These are phyloP conservation scores for Acleris literana DNA, from an alignment of 2,888 invertebrate genomes.

Conservation along the genomic window DNA sequence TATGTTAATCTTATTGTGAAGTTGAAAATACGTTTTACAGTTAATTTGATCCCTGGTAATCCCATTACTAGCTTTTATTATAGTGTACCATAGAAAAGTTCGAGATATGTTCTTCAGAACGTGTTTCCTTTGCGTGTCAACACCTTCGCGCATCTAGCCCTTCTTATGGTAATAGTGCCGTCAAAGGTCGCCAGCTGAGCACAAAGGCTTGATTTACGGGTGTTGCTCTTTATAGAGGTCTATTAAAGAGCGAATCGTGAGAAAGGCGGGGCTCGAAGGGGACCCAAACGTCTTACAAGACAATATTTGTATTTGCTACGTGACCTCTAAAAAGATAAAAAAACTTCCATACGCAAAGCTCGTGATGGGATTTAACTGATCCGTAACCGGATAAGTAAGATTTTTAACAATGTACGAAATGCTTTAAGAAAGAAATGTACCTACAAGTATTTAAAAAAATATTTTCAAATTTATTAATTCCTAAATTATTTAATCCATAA, in stretches of 20 bases:
- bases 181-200: constrained; percentile 62
- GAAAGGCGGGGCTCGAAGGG: constrained; percentile 69
- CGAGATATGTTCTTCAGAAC: constrained; percentile 50
- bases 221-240: constrained; percentile 71
- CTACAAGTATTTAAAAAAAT: no score
- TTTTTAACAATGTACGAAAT: no score
- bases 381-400: constrained; percentile 1
- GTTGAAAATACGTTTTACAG: constrained; percentile 9
- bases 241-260: constrained; percentile 78
- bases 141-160: constrained; percentile 80
- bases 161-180: constrained; percentile 72
- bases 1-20: constrained; percentile 24
- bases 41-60: constrained; percentile 3
- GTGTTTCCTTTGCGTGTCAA: constrained; percentile 75
- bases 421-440: no score
- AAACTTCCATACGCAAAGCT: constrained; percentile 13
- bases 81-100: constrained; percentile 14
- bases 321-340: constrained; percentile 39
- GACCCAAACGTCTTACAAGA: constrained; percentile 63
- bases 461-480: no score
- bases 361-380: constrained; percentile 10
- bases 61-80: constrained; percentile 25
- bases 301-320: constrained; percentile 41
- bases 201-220: constrained; percentile 80
- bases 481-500: no score